phyloP scores from a whole-genome alignment of 2,888 invertebrate species.

The Psylliodes chrysocephalus region DNA sequence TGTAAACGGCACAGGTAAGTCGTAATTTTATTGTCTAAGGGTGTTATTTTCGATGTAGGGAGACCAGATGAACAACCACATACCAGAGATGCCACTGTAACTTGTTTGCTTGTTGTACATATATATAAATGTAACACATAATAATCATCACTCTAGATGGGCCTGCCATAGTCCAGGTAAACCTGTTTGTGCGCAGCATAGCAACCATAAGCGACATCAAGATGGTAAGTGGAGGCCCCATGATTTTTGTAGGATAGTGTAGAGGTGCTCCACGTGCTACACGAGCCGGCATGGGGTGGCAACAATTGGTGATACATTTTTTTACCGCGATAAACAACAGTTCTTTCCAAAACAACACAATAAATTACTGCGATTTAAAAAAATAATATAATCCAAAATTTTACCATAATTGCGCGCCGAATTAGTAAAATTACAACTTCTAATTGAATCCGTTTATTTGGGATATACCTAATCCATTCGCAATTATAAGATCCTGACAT shows the following conservation, averaged over 20 bases:
- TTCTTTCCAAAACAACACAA: conserved; percentile 29
- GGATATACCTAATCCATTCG: too few relatives aligned
- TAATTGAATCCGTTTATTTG: too few relatives aligned
- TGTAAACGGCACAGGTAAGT: conserved; percentile 92
- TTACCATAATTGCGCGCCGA: too few relatives aligned
- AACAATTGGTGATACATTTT: conserved; percentile 45
- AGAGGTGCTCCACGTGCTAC: conserved; percentile 59
- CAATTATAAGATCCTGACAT: too few relatives aligned
- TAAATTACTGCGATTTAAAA: neutral
- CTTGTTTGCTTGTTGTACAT: conserved; percentile 58
- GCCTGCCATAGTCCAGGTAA: conserved; percentile 96
- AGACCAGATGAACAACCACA: conserved; percentile 42
- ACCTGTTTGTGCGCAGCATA: conserved; percentile 98
- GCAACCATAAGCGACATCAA: conserved; percentile 99
- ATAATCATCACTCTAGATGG: conserved; percentile 77
- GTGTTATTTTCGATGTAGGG: conserved; percentile 42
- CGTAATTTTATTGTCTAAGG: conserved; percentile 28
- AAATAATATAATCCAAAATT: neutral
- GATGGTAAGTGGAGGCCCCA: conserved; percentile 86
- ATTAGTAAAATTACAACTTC: too few relatives aligned
- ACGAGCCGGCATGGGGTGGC: conserved; percentile 61
- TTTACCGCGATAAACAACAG: conserved; percentile 37
- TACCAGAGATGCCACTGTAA: conserved; percentile 45
- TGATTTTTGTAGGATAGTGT: conserved; percentile 61
- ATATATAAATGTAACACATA: conserved; percentile 60